phyloP scores from a whole-genome alignment of 1,140 invertebrate genomes.

The Anastrepha ludens region DNA sequence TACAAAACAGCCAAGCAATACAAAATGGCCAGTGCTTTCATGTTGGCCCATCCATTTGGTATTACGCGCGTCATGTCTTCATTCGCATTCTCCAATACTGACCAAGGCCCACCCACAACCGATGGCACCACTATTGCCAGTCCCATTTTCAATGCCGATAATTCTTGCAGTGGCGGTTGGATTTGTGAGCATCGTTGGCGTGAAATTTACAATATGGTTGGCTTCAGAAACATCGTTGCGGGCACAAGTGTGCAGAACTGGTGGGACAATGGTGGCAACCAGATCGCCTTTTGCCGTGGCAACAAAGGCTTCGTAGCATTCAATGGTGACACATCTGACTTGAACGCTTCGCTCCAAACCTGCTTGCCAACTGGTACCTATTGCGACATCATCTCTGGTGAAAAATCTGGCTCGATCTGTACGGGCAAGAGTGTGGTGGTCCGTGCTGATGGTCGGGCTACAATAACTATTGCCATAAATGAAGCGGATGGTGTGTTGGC shows the following conservation, averaged over 20 bases:
- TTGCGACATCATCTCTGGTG: slow-evolving; percentile 90
- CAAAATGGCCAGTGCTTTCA: slow-evolving; percentile 87
- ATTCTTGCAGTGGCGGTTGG: slow-evolving; percentile 81
- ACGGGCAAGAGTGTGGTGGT: slow-evolving; percentile 83
- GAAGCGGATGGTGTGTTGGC: slow-evolving; percentile 84
- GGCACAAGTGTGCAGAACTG: slow-evolving; percentile 78
- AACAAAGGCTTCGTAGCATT: slow-evolving; percentile 84
- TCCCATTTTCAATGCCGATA: slow-evolving; percentile 76
- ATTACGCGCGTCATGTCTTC: slow-evolving; percentile 86
- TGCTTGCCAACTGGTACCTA: slow-evolving; percentile 86
- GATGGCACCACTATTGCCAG: slow-evolving; percentile 72
- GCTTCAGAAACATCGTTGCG: slow-evolving; percentile 81
- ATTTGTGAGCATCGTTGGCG: slow-evolving; percentile 94
- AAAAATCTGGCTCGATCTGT: slow-evolving; percentile 78
- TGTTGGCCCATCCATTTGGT: slow-evolving; percentile 87
- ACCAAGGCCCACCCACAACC: slow-evolving; percentile 76
- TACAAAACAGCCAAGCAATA: slow-evolving; percentile 80
- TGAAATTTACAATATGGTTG: slow-evolving; percentile 90
- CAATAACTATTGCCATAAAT: slow-evolving; percentile 77
- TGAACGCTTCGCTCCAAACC: slow-evolving; percentile 80
- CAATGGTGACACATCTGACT: slow-evolving; percentile 78
- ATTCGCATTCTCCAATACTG: slow-evolving; percentile 75
- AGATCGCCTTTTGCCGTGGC: slow-evolving; percentile 87
- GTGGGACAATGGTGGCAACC: slow-evolving; percentile 86
- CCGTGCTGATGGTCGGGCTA: slow-evolving; percentile 79